Percentiles rank a stretch among this genome's conserved stretches.
These are phyloP conservation scores for Cyphomyrmex costatus DNA, from an alignment of 1,140 invertebrate genomes.

Conservation along the genomic window DNA sequence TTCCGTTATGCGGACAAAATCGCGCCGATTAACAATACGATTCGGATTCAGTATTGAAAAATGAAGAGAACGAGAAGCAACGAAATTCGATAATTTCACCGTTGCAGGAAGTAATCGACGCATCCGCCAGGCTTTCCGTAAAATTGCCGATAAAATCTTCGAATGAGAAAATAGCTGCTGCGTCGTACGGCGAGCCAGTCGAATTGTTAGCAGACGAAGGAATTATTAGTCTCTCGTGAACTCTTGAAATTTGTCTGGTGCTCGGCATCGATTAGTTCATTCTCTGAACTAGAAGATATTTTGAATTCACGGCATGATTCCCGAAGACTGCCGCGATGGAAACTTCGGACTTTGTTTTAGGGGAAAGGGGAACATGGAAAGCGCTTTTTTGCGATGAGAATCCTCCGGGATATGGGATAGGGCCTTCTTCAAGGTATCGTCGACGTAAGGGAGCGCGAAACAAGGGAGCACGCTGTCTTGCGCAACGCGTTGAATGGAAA, in stretches of 20 bases:
- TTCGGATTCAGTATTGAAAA: slow-evolving; percentile 9
- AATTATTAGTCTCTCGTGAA: slow-evolving; percentile 61
- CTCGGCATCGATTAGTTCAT: slow-evolving; percentile 30
- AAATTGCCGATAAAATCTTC: slow-evolving; percentile 5
- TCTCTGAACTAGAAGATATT: slow-evolving; percentile 25
- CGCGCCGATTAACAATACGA: slow-evolving; percentile 41
- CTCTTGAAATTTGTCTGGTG: slow-evolving; percentile 4
- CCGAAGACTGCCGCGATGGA: slow-evolving; percentile 1
- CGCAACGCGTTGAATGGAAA: slow-evolving; percentile 41
- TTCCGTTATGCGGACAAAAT: slow-evolving; percentile 38
- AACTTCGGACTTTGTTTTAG: slow-evolving; percentile 34
- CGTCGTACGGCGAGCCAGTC: not conserved
- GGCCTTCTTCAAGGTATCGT: not conserved
- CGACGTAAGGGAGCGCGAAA: slow-evolving; percentile 32
- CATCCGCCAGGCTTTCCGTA: not conserved
- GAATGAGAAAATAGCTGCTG: slow-evolving; percentile 10
- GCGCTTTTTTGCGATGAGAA: slow-evolving; percentile 17
- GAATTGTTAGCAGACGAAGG: slow-evolving; percentile 20
- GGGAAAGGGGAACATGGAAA: not conserved
- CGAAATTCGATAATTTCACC: slow-evolving; percentile 49
- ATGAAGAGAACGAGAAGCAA: not conserved
- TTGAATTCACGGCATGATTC: slow-evolving; percentile 55
- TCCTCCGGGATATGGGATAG: slow-evolving; percentile 12
- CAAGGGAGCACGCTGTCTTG: not conserved
- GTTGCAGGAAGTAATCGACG: slow-evolving; percentile 19